Conservation (phyloP, 1,140 invertebrate genomes). For the Meloidogyne floridensis region DNA sequence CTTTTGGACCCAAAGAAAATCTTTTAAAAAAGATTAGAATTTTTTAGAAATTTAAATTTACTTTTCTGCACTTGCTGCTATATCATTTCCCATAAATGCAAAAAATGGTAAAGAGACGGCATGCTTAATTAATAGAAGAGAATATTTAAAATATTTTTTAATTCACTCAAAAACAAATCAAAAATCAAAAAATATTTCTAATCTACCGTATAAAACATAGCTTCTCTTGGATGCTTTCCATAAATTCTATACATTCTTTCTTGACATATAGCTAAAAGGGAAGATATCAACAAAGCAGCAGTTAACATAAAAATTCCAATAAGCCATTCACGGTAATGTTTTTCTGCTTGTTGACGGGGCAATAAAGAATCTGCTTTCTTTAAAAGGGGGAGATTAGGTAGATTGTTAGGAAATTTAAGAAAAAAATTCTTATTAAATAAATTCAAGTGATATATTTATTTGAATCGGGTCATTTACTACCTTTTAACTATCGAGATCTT, state of each 20-base stretch:
- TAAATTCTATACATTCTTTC: slow-evolving; percentile 82
- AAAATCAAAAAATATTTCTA: not conserved
- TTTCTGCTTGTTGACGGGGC: slow-evolving; percentile 57
- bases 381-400: not conserved
- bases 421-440: too few relatives aligned
- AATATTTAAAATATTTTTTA: slow-evolving; percentile 51
- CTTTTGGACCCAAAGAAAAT: slow-evolving; percentile 67
- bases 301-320: slow-evolving; percentile 81
- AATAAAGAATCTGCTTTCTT: slow-evolving; percentile 44
- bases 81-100: slow-evolving; percentile 75
- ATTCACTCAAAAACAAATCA: not conserved
- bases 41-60: not conserved
- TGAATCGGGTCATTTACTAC: too few relatives aligned
- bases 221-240: slow-evolving; percentile 92
- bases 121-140: slow-evolving; percentile 70
- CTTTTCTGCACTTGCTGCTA: slow-evolving; percentile 73
- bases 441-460: too few relatives aligned
- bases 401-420: too few relatives aligned
- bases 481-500: too few relatives aligned
- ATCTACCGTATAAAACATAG: slow-evolving; percentile 83
- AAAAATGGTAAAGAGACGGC: slow-evolving; percentile 84
- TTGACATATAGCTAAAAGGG: slow-evolving; percentile 93
- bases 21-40: not conserved
- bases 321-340: slow-evolving; percentile 62
- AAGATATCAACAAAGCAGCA: slow-evolving; percentile 85